A percentile compares a stretch with the other conserved stretches of the same genome.
phyloP scores from a whole-genome alignment of 1,140 invertebrate species.

The Drosophila busckii region DNA sequence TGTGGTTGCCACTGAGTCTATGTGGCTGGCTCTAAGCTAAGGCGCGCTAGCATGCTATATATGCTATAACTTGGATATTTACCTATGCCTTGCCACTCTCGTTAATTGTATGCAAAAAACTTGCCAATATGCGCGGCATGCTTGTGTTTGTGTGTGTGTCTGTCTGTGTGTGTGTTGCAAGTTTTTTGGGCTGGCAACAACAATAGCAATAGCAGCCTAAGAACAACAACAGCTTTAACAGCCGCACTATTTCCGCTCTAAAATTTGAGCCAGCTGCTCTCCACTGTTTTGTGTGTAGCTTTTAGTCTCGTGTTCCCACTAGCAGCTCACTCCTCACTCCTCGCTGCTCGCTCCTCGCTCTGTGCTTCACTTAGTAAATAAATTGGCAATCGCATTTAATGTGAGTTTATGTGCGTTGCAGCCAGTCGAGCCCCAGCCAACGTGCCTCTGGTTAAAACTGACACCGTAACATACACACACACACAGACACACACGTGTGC shows the following conservation, averaged over 20 bases:
- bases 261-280: slow-evolving; percentile 67
- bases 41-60: slow-evolving; percentile 1
- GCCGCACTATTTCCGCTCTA: slow-evolving; percentile 68
- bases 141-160: slow-evolving; percentile 6
- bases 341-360: slow-evolving; percentile 9
- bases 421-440: slow-evolving; percentile 29
- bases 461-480: slow-evolving; percentile 8
- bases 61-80: slow-evolving; percentile 54
- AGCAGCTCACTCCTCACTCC: neutral
- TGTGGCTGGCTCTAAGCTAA: slow-evolving; percentile 4
- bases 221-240: slow-evolving; percentile 15
- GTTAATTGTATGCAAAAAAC: slow-evolving; percentile 76
- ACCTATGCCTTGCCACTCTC: slow-evolving; percentile 65
- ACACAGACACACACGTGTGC: slow-evolving; percentile 12
- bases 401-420: slow-evolving; percentile 75
- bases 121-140: slow-evolving; percentile 52
- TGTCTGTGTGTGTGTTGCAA: slow-evolving; percentile 42
- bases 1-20: slow-evolving; percentile 57
- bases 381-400: slow-evolving; percentile 77
- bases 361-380: slow-evolving; percentile 72
- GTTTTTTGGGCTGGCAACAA: slow-evolving; percentile 47
- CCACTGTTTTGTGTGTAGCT: slow-evolving; percentile 6
- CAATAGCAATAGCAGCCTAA: slow-evolving; percentile 4
- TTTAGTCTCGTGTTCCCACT: slow-evolving; percentile 11
- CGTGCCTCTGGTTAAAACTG: slow-evolving; percentile 13